Evolutionary conservation across 2,113 vertebrate genomes (phyloP).

Genomic region (Dasyornis broadbenti): DNA sequence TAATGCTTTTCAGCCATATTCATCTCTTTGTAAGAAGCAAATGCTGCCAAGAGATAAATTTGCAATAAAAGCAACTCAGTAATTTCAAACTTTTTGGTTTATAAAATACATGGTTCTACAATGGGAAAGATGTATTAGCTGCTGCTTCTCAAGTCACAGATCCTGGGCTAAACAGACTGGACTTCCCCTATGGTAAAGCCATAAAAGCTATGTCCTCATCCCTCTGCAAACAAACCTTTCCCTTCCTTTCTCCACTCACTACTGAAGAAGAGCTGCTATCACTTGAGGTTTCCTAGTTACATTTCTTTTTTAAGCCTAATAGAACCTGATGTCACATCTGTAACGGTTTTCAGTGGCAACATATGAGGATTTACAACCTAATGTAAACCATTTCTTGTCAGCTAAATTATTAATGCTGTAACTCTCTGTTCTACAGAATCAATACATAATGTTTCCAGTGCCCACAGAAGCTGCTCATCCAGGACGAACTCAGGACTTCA

Average conservation of each 20-base stretch:
- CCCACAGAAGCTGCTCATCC: not conserved
- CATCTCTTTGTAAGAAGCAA: not conserved
- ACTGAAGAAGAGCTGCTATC: not conserved
- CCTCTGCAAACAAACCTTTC: not conserved
- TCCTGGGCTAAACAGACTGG: not conserved
- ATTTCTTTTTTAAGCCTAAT: conserved; percentile 10
- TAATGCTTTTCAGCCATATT: not conserved
- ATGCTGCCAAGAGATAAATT: not conserved
- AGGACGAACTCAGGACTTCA: not conserved
- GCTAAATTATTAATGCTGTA: conserved; percentile 29
- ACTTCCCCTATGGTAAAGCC: not conserved
- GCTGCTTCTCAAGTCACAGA: not conserved
- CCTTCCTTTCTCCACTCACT: not conserved
- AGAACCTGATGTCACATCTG: conserved; percentile 17
- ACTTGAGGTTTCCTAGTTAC: not conserved
- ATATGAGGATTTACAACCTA: not conserved
- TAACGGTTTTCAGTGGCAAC: not conserved
- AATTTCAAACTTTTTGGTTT: not conserved
- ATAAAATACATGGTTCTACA: not conserved
- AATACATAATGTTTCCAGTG: not conserved
- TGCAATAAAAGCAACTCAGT: not conserved
- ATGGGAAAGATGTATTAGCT: not conserved
- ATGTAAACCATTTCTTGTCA: not conserved
- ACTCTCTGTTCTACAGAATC: not conserved
- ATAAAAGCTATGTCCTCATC: not conserved